Evolutionary conservation across 2,113 vertebrate genomes (phyloP).

Genomic region (Gymnobelideus leadbeateri): DNA sequence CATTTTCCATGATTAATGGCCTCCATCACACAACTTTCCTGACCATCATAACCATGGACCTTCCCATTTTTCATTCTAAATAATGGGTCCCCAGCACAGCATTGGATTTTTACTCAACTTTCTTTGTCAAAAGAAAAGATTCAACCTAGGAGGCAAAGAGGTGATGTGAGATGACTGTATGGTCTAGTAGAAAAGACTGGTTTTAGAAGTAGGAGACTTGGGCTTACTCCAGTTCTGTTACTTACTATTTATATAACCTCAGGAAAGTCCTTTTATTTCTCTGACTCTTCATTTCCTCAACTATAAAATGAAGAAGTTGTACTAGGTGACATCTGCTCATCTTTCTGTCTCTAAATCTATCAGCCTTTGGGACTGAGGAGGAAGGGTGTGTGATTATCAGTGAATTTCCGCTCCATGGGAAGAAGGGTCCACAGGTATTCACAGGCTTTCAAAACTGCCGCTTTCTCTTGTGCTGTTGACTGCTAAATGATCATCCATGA

Average conservation of each 20-base stretch:
- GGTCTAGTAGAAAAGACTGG: not conserved
- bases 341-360: not conserved
- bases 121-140: not conserved
- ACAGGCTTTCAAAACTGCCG: not conserved
- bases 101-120: not conserved
- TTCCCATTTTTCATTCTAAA: not conserved
- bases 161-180: not conserved
- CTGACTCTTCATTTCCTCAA: not conserved
- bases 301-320: not conserved
- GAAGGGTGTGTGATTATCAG: not conserved
- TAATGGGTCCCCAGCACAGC: not conserved
- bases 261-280: not conserved
- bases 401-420: not conserved
- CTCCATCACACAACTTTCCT: not conserved
- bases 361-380: not conserved
- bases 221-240: not conserved
- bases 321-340: not conserved
- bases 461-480: not conserved
- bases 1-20: not conserved
- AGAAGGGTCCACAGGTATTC: not conserved
- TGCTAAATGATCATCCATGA: not conserved
- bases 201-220: not conserved
- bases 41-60: not conserved
- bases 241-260: not conserved
- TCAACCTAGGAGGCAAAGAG: not conserved